Conservation (phyloP, 2,888 invertebrate species). For the Eugnorisma glareosa region DNA sequence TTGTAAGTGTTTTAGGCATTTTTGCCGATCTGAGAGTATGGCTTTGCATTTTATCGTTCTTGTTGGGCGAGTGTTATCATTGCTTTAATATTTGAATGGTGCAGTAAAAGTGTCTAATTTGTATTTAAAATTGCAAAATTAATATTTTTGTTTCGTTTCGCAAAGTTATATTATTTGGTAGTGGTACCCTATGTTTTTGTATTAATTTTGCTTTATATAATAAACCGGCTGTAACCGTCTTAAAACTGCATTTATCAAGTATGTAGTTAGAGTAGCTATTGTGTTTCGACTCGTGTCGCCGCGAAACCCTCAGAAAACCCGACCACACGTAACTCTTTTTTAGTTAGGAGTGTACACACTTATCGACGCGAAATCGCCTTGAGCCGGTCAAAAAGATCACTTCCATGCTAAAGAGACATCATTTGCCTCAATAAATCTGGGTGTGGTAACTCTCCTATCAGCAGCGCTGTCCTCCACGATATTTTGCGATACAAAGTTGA, state of each 20-base stretch:
- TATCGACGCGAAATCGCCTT: too few species aligned
- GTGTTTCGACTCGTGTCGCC: not conserved
- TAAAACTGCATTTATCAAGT: slow-evolving; percentile 10
- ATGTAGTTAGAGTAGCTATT: not conserved
- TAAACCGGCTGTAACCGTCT: not conserved
- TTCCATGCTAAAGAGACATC: too few species aligned
- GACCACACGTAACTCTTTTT: too few species aligned
- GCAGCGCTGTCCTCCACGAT: too few species aligned
- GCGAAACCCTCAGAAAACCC: not conserved
- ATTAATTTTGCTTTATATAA: not conserved
- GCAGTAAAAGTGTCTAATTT: not conserved
- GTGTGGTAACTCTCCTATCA: too few species aligned
- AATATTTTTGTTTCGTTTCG: not conserved
- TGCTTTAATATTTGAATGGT: not conserved
- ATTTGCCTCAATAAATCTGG: too few species aligned
- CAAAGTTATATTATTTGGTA: not conserved
- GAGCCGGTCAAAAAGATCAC: too few species aligned
- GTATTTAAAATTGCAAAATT: not conserved
- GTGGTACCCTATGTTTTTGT: not conserved
- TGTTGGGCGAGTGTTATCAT: not conserved
- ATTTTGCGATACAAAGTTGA: too few species aligned
- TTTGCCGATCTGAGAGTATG: not conserved
- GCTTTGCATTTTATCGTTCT: slow-evolving; percentile 7
- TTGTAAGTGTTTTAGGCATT: not conserved
- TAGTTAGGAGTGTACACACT: too few species aligned